Percentiles rank a stretch among this genome's conserved stretches.
Evolutionary conservation across 2,797 vertebrate species (phyloP).

Genomic region (Notolepis coatsorum): DNA sequence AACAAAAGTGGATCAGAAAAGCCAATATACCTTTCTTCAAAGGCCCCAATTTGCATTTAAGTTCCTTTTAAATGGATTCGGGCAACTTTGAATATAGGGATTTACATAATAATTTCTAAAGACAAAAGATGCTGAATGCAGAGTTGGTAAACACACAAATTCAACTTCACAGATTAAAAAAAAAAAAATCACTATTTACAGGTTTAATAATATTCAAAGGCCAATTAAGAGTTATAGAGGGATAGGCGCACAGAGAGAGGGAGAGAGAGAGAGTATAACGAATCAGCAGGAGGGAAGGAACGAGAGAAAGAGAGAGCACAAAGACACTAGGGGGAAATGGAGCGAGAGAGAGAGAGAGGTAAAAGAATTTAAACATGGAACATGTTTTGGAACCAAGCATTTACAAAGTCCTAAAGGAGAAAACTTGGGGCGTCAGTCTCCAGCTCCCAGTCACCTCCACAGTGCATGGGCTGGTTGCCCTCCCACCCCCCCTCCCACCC

Average conservation of each 20-base stretch:
- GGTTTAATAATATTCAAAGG: slow-evolving; percentile 93
- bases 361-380: slow-evolving; percentile 69
- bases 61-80: slow-evolving; percentile 99
- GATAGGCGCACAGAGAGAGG: slow-evolving; percentile 42
- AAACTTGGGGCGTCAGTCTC: slow-evolving; percentile 65
- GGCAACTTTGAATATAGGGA: slow-evolving; percentile 99
- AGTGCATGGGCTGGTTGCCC: slow-evolving; percentile 87
- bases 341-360: slow-evolving; percentile 62
- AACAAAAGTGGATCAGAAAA: slow-evolving; percentile 99
- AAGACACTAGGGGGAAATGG: slow-evolving; percentile 55
- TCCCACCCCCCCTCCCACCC: slow-evolving; percentile 79
- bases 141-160: slow-evolving; percentile 90
- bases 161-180: slow-evolving; percentile 97
- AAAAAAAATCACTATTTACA: slow-evolving; percentile 93
- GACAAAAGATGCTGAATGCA: slow-evolving; percentile 95
- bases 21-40: slow-evolving; percentile 99
- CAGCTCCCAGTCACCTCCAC: slow-evolving; percentile 86
- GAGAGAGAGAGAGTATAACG: slow-evolving; percentile 64
- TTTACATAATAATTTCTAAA: slow-evolving; percentile 99
- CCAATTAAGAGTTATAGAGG: slow-evolving; percentile 88
- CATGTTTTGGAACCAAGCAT: slow-evolving; percentile 84
- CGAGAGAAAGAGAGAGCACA: slow-evolving; percentile 61
- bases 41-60: slow-evolving; percentile 99
- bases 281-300: too few species aligned
- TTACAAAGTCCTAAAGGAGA: slow-evolving; percentile 90